Base-by-base conservation (phyloP, 2,888 invertebrate genomes). In the Melanchra persicariae region DNA sequence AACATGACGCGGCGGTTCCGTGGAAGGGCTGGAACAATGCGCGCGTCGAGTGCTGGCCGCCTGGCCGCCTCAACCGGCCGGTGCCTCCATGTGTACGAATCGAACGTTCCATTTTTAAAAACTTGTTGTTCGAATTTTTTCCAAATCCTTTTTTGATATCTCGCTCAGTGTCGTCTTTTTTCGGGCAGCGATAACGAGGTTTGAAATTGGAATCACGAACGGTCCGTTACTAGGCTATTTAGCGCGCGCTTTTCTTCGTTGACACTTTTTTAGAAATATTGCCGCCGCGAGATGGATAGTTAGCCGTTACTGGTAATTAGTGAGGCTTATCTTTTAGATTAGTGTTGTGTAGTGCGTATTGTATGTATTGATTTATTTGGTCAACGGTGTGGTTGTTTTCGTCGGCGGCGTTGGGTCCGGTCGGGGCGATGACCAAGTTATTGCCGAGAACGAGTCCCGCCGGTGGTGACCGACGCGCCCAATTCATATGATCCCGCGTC, bases 381-480 rank as follows among this genome's bases (percentile, higher is more conserved):
- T 83, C 77, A 57, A 64, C 74, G 82, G 47, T 70, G 69, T 62
- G 78, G 85, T 82, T 83, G 86, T 79, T 82, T 84, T 85, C 84
- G 83, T 84, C 85, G 81, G 79, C 80, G 81, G 83, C 82, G 83
- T 83, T 81, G 83, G 81, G 81, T 79, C 79, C 74, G 81, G 85
- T 81, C 87, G 89, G 93, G 92, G 92, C 94, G 93, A 92, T 95
- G 94, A 93, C 95, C 95, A 94, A 93, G 91, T 93, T 93, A 95
- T 94, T 92, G 92, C 91, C 88, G 89, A 92, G 93, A 94, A 92
- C 93, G 89, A 90, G 93, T 92, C 92, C 91, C 92, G 89, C 75
- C 89, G 89, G 84, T 83, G 85, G 73, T 85, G 82, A 83, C 81
- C 83, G 83, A 76, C 82, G 84, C 87, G 86, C 85, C 88, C 88